phyloP scores from a whole-genome alignment of 1,140 invertebrate genomes.

The Drosophila gunungcola region DNA sequence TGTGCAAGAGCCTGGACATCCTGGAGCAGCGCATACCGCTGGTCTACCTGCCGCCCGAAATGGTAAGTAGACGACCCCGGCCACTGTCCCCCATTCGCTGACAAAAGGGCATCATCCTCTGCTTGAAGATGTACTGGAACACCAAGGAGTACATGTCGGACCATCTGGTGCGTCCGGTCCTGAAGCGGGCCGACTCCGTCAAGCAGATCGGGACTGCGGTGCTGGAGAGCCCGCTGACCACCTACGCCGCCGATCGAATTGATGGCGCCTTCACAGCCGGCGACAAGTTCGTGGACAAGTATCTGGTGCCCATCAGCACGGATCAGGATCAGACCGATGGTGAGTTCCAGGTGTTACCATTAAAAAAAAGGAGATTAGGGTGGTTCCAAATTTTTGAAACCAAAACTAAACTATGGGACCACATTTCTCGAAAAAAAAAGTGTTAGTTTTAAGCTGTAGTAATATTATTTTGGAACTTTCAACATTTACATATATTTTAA shows the following conservation, averaged over 20 bases:
- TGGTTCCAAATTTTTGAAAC: not conserved
- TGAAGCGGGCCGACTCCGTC: conserved; percentile 91
- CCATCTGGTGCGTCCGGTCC: conserved; percentile 88
- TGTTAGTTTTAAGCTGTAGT: too few relatives aligned
- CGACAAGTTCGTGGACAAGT: conserved; percentile 92
- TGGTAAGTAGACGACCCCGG: conserved; percentile 86
- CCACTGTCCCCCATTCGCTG: conserved; percentile 31
- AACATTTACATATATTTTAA: too few relatives aligned
- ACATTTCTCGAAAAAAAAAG: too few relatives aligned
- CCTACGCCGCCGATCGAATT: conserved; percentile 88
- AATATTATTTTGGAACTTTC: too few relatives aligned
- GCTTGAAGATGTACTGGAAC: conserved; percentile 89
- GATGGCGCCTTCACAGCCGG: conserved; percentile 90
- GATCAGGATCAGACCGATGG: conserved; percentile 87
- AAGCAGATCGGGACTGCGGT: conserved; percentile 89
- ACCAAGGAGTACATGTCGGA: conserved; percentile 90
- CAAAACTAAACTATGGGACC: too few relatives aligned
- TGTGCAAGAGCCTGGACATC: conserved; percentile 91
- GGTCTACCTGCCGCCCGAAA: conserved; percentile 90
- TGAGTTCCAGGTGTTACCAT: conserved; percentile 67
- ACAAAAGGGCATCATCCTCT: conserved; percentile 57
- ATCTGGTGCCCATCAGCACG: conserved; percentile 87
- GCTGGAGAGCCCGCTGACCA: conserved; percentile 88
- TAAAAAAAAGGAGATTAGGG: not conserved
- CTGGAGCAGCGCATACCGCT: conserved; percentile 91